phyloP scores from a whole-genome alignment of 2,888 invertebrate genomes.

The Idaea biselata region DNA sequence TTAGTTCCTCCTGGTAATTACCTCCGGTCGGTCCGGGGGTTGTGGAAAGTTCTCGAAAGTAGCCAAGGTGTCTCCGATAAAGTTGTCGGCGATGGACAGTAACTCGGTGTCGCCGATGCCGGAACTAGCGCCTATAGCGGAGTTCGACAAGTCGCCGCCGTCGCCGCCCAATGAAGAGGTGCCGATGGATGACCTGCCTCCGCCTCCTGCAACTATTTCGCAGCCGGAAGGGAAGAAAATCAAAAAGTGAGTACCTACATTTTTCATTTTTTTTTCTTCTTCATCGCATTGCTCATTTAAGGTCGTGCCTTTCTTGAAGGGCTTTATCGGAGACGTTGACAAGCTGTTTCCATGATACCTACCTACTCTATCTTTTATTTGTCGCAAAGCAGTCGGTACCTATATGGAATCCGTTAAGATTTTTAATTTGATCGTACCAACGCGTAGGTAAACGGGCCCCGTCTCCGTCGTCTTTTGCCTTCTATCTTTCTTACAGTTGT shows the following conservation, averaged over 20 bases:
- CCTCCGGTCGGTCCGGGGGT: conserved; percentile 65
- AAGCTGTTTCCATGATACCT: no score
- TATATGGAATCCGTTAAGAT: no score
- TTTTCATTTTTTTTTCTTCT: conserved; percentile 11
- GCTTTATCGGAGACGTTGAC: no score
- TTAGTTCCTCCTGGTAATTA: conserved; percentile 8
- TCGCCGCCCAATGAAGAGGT: conserved; percentile 82
- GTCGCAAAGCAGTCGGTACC: no score
- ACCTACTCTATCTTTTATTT: no score
- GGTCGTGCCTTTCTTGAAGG: no score
- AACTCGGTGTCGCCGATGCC: conserved; percentile 86
- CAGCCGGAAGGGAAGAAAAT: conserved; percentile 80
- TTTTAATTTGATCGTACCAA: no score
- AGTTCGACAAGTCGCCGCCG: conserved; percentile 86
- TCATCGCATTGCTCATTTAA: neutral
- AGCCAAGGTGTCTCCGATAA: conserved; percentile 80
- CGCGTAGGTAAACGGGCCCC: no score
- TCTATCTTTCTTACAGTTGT: no score
- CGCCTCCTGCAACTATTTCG: conserved; percentile 81
- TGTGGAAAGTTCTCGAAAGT: conserved; percentile 44
- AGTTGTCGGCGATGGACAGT: conserved; percentile 83
- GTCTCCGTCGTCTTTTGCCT: no score
- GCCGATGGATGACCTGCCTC: conserved; percentile 84
- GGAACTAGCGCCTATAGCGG: conserved; percentile 84
- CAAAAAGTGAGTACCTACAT: conserved; percentile 78